phyloP scores from a whole-genome alignment of 2,113 vertebrate genomes.

The Malaclemys terrapin region DNA sequence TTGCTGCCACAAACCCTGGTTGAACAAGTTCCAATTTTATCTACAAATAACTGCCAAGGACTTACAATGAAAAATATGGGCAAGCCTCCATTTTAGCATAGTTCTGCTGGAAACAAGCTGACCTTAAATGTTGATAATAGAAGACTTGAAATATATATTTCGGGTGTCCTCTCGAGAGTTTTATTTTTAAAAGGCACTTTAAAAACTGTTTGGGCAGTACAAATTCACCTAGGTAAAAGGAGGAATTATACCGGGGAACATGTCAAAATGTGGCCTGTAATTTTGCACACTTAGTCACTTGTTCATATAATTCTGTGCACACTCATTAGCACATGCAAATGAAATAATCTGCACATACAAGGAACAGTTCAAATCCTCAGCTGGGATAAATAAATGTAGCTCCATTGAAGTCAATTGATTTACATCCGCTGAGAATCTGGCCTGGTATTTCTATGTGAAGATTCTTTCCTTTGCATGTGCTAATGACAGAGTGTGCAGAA shows the following conservation, averaged over 20 bases:
- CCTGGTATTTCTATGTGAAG: neutral
- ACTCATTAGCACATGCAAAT: neutral
- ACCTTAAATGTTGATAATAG: slow-evolving; percentile 1
- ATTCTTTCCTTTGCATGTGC: neutral
- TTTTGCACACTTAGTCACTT: neutral
- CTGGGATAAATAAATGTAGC: neutral
- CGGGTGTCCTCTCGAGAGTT: neutral
- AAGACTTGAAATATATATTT: neutral
- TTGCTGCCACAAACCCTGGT: neutral
- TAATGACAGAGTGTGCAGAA: neutral
- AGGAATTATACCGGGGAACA: neutral
- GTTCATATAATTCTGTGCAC: neutral
- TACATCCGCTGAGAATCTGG: accelerated
- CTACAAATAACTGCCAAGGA: slow-evolving; percentile 33
- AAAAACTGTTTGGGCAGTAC: neutral
- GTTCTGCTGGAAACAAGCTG: slow-evolving; percentile 19
- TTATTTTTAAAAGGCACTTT: slow-evolving; percentile 43
- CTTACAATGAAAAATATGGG: neutral
- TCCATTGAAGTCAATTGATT: neutral
- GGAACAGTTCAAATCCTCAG: neutral
- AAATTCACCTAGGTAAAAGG: neutral
- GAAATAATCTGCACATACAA: neutral
- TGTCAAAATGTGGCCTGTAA: neutral
- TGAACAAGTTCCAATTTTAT: neutral
- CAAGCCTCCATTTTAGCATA: neutral